A percentile compares a stretch with the other conserved stretches of the same genome.
phyloP scores from a whole-genome alignment of 1,140 invertebrate species.

The Brachionus paranguensis region DNA sequence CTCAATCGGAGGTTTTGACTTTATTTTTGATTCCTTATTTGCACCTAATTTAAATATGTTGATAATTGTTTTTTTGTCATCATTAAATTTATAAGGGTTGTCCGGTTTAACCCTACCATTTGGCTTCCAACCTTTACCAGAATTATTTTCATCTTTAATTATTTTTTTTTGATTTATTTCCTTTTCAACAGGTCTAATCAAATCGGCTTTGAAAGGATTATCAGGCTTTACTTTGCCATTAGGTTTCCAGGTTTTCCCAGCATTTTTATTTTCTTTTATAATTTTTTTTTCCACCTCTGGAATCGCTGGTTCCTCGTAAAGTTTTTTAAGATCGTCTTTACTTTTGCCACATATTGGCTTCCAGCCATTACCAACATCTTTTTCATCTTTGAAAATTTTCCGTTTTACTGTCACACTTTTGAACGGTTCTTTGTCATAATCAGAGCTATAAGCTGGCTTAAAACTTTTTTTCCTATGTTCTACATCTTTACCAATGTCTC shows the following conservation, averaged over 20 bases:
- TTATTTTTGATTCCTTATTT: not conserved
- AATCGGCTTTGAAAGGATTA: not conserved
- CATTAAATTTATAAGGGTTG: not conserved
- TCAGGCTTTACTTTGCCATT: not conserved
- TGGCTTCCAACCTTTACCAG: conserved; percentile 2
- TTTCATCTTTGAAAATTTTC: not conserved
- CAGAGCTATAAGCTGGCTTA: not conserved
- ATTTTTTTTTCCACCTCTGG: not conserved
- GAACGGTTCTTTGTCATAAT: not conserved
- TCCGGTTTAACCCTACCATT: not conserved
- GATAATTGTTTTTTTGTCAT: not conserved
- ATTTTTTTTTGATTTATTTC: not conserved
- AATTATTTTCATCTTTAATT: not conserved
- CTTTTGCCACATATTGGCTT: not conserved
- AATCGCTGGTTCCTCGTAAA: not conserved
- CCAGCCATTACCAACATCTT: not conserved
- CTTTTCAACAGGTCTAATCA: not conserved
- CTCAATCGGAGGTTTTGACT: not conserved
- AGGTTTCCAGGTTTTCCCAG: not conserved
- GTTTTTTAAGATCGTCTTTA: not conserved
- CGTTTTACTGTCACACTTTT: not conserved
- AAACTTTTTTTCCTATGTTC: not conserved
- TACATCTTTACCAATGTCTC: not conserved
- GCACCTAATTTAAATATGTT: not conserved
- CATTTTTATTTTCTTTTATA: not conserved